Percentiles rank a stretch among this genome's conserved stretches.
Evolutionary conservation across 2,888 invertebrate species (phyloP).

Genomic region (Allacma fusca): DNA sequence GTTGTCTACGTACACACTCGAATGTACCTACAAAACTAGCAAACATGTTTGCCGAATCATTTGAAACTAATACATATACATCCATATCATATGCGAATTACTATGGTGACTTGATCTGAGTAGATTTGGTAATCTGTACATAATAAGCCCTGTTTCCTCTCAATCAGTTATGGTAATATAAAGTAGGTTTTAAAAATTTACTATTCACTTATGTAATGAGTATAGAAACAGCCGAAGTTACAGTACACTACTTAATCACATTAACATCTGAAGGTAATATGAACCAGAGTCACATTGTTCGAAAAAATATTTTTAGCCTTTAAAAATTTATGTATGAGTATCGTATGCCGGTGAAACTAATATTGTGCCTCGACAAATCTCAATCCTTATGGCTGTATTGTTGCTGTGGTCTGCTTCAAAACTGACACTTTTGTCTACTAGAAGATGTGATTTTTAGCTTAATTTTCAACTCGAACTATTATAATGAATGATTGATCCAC

Average conservation of each 20-base stretch:
- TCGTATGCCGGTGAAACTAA: no score
- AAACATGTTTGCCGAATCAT: neutral
- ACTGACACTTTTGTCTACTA: neutral
- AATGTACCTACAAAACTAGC: neutral
- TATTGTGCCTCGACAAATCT: neutral
- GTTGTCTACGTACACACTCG: no score
- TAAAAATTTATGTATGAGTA: no score
- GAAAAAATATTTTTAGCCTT: no score
- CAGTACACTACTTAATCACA: no score
- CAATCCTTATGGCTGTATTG: neutral
- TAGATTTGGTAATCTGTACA: neutral
- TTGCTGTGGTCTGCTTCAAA: neutral
- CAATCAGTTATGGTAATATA: neutral
- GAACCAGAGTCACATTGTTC: no score
- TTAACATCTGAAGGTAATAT: no score
- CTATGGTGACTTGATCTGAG: conserved; percentile 4
- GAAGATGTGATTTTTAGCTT: neutral
- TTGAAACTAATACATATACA: neutral
- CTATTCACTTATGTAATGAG: no score
- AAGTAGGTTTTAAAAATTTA: neutral
- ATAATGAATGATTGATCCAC: no score
- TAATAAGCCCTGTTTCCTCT: neutral
- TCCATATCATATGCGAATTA: neutral
- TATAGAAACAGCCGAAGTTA: no score
- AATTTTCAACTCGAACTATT: neutral